phyloP scores from a whole-genome alignment of 1,140 invertebrate species.

The Aleiodes sp. region DNA sequence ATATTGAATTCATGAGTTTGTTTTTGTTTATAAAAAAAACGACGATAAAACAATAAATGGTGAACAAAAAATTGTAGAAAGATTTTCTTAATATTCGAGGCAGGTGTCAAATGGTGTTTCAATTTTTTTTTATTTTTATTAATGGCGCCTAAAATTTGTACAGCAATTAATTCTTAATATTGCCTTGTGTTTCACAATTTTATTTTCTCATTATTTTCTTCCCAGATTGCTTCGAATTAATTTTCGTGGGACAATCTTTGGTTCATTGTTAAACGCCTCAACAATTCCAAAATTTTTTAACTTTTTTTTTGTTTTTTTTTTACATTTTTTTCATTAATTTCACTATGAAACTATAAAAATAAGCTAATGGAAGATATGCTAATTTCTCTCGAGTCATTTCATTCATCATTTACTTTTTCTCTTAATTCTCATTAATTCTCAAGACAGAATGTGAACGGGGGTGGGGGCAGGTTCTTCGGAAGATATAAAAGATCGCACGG shows the following conservation, averaged over 20 bases:
- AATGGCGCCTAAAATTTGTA: too few relatives aligned
- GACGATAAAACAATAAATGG: constrained; percentile 8
- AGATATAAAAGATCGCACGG: constrained; percentile 8
- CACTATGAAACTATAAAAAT: constrained; percentile 29
- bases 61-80: constrained; percentile 11
- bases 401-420: background rate
- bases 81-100: background rate
- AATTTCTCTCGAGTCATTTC: constrained; percentile 16
- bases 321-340: background rate
- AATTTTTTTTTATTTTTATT: background rate
- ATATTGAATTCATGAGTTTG: background rate
- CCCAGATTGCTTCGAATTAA: constrained; percentile 19
- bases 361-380: constrained; percentile 31
- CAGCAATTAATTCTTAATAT: background rate
- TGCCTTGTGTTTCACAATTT: too few relatives aligned
- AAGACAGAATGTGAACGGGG: constrained; percentile 2
- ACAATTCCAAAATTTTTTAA: background rate
- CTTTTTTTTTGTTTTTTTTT: background rate
- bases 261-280: background rate
- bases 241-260: constrained; percentile 17
- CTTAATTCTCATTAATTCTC: background rate
- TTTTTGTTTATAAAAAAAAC: constrained; percentile 22
- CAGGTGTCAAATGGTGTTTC: background rate
- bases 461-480: background rate
- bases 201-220: constrained; percentile 1